phyloP scores from a whole-genome alignment of 2,113 vertebrate genomes.

The Cariama cristata region DNA sequence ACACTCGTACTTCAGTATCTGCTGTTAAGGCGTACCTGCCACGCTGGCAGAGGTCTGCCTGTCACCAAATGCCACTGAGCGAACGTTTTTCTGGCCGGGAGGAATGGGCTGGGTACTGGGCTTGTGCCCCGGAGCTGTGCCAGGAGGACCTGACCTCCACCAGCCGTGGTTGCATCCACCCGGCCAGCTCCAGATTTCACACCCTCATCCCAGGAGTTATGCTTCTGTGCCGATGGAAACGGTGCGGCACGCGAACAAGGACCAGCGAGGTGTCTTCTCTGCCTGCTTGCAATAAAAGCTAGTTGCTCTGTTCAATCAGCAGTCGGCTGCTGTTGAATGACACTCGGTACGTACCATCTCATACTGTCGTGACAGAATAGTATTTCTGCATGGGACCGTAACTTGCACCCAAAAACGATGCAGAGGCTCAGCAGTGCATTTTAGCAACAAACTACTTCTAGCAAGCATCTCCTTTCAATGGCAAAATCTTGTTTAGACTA shows the following conservation, averaged over 20 bases:
- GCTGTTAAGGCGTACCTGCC: neutral
- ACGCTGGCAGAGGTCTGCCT: neutral
- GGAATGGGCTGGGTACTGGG: neutral
- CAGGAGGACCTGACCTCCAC: neutral
- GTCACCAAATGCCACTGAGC: neutral
- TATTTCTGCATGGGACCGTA: neutral
- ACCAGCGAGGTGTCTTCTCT: rapidly evolving
- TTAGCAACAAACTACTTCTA: neutral
- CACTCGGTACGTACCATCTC: rapidly evolving
- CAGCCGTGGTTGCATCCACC: neutral
- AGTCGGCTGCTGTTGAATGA: rapidly evolving
- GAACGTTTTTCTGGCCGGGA: rapidly evolving
- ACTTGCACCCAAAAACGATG: rapidly evolving
- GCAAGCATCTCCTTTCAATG: neutral
- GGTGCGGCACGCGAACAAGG: neutral
- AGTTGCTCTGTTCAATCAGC: neutral
- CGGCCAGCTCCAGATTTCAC: neutral
- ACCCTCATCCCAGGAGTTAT: neutral
- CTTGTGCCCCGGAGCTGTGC: neutral
- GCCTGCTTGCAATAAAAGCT: too few species aligned
- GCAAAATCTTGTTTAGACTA: neutral
- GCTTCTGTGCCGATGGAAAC: rapidly evolving
- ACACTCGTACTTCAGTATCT: rapidly evolving
- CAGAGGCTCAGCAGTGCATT: neutral
- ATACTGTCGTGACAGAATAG: too few species aligned